These are phyloP conservation scores for Henicopernis longicauda DNA, from an alignment of 2,113 vertebrate genomes.

Conservation along the genomic window DNA sequence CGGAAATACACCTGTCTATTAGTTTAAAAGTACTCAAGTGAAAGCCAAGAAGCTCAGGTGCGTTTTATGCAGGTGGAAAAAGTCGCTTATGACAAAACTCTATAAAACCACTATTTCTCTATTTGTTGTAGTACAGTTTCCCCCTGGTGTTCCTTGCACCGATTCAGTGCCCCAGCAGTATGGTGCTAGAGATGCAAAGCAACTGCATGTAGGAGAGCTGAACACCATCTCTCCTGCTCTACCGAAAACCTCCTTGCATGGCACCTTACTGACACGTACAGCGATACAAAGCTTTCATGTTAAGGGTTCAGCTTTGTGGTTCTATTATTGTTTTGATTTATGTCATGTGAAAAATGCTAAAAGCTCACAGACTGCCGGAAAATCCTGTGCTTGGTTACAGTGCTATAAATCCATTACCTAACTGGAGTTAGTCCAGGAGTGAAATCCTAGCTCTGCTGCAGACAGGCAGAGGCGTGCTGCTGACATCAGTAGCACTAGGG, in stretches of 20 bases:
- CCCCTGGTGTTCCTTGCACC: neutral
- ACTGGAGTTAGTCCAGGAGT: neutral
- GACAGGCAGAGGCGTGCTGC: neutral
- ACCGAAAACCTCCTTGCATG: neutral
- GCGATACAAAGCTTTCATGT: neutral
- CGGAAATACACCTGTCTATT: neutral
- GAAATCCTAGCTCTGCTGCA: neutral
- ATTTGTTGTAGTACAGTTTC: neutral
- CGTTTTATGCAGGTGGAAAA: neutral
- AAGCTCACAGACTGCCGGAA: neutral
- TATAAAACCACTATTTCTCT: neutral
- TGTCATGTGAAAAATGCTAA: neutral
- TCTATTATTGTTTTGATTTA: neutral
- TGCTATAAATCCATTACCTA: neutral
- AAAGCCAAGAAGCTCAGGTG: neutral
- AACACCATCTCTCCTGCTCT: neutral
- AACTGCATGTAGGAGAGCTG: neutral
- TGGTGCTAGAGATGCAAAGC: neutral
- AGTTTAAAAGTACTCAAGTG: neutral
- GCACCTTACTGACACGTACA: neutral
- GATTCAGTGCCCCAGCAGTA: neutral
- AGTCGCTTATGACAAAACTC: neutral
- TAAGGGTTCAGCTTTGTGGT: neutral
- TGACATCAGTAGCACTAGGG: neutral
- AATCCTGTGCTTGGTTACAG: neutral